phyloP scores from a whole-genome alignment of 2,888 invertebrate species.

The Pandemis corylana region DNA sequence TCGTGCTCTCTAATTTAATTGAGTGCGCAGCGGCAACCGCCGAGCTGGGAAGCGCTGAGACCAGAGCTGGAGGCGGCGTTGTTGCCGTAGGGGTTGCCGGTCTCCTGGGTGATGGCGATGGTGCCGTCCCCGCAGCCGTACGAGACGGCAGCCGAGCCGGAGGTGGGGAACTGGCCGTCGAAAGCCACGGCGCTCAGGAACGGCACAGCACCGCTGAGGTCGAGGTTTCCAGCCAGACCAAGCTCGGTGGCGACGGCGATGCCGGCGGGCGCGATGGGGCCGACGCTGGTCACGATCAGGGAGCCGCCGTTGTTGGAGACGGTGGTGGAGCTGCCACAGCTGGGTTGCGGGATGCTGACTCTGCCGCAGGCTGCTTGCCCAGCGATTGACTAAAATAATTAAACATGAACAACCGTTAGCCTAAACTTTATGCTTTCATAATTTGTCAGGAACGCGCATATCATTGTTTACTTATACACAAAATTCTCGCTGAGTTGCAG shows the following conservation, averaged over 20 bases:
- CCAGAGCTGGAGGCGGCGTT: conserved; percentile 7
- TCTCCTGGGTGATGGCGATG: conserved; percentile 26
- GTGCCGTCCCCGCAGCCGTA: conserved; percentile 33
- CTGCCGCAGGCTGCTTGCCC: conserved; percentile 46
- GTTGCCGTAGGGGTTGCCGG: conserved; percentile 24
- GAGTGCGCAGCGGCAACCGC: conserved; percentile 7
- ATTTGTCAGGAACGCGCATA: too few species aligned
- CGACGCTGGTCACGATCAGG: conserved; percentile 46
- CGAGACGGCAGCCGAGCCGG: conserved; percentile 1
- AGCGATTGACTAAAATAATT: conserved; percentile 17
- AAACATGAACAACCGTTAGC: not conserved
- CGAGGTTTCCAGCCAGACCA: not conserved
- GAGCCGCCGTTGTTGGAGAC: conserved; percentile 6
- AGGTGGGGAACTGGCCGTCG: conserved; percentile 14
- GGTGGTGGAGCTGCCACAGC: conserved; percentile 4
- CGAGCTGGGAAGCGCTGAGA: too few species aligned
- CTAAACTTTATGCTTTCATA: too few species aligned
- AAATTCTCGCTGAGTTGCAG: too few species aligned
- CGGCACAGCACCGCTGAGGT: conserved; percentile 9
- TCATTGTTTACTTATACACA: too few species aligned
- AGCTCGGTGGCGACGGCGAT: conserved; percentile 46
- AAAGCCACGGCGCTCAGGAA: conserved; percentile 19
- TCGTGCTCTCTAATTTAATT: not conserved
- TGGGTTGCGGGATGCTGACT: conserved; percentile 44
- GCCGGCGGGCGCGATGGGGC: conserved; percentile 46